Conservation (phyloP, 2,113 vertebrate species). For the Cinclus cinclus region DNA sequence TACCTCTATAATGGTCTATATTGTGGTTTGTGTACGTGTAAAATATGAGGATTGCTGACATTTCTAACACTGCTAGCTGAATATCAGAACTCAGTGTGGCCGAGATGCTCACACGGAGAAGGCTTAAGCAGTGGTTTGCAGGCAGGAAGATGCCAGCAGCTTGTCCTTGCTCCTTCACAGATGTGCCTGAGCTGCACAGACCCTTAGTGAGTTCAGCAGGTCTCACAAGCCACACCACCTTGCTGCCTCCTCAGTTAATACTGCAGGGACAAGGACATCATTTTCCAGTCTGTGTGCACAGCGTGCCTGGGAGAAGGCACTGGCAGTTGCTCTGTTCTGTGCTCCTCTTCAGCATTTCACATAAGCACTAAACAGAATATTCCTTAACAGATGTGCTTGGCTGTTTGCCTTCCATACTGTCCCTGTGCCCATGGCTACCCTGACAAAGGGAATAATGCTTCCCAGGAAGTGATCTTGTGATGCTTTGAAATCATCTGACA, state of each 20-base stretch:
- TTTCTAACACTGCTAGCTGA: neutral
- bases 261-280: accelerated
- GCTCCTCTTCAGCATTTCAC: neutral
- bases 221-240: neutral
- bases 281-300: neutral
- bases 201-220: neutral
- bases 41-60: neutral
- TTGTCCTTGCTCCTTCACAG: neutral
- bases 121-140: neutral
- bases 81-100: neutral
- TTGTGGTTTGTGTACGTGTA: neutral
- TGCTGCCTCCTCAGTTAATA: neutral
- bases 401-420: neutral
- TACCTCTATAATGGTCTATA: neutral
- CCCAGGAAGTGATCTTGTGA: neutral
- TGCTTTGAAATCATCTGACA: neutral
- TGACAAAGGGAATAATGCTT: neutral
- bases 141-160: neutral
- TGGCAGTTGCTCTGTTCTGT: neutral
- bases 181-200: neutral
- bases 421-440: neutral
- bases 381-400: neutral
- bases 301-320: neutral
- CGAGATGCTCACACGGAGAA: neutral
- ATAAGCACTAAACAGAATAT: neutral